A percentile compares a stretch with the other conserved stretches of the same genome.
These are phyloP conservation scores for Cataglyphis hispanica DNA, from an alignment of 1,140 invertebrate species.

Conservation along the genomic window DNA sequence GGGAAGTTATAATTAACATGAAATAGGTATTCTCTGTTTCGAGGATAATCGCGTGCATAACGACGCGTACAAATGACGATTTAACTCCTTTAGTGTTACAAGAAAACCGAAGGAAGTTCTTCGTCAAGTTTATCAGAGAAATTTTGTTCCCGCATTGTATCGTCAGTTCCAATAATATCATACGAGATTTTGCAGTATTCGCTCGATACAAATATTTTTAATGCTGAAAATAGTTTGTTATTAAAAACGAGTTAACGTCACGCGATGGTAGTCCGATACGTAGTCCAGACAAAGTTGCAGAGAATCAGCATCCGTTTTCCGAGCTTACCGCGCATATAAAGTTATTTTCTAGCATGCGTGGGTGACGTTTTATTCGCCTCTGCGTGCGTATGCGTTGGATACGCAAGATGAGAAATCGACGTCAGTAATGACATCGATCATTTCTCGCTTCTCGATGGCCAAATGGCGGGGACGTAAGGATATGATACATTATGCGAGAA, in stretches of 20 bases:
- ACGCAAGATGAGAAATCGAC: slow-evolving; percentile 50
- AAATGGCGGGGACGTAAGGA: slow-evolving; percentile 15
- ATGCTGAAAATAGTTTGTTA: not conserved
- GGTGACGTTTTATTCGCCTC: slow-evolving; percentile 44
- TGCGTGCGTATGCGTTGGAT: slow-evolving; percentile 9
- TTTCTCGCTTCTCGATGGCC: slow-evolving; percentile 33
- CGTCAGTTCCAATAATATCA: not conserved
- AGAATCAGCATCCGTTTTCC: not conserved
- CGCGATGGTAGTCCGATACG: not conserved
- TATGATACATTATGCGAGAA: slow-evolving; percentile 8
- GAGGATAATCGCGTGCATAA: not conserved
- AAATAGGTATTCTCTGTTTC: not conserved
- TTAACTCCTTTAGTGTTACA: not conserved
- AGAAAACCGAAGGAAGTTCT: not conserved
- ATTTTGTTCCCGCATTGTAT: not conserved
- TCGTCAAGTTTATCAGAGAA: not conserved
- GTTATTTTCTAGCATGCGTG: slow-evolving; percentile 53
- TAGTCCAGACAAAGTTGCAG: not conserved
- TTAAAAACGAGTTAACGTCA: not conserved
- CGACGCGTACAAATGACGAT: not conserved
- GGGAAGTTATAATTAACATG: slow-evolving; percentile 29
- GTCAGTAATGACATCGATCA: slow-evolving; percentile 31
- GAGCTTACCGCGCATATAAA: slow-evolving; percentile 16
- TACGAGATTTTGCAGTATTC: not conserved
- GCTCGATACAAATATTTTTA: not conserved